Evolutionary conservation across 2,113 vertebrate genomes (phyloP), one percentile per base, ranked within the genome.

Genomic region (Loxodonta africana): DNA sequence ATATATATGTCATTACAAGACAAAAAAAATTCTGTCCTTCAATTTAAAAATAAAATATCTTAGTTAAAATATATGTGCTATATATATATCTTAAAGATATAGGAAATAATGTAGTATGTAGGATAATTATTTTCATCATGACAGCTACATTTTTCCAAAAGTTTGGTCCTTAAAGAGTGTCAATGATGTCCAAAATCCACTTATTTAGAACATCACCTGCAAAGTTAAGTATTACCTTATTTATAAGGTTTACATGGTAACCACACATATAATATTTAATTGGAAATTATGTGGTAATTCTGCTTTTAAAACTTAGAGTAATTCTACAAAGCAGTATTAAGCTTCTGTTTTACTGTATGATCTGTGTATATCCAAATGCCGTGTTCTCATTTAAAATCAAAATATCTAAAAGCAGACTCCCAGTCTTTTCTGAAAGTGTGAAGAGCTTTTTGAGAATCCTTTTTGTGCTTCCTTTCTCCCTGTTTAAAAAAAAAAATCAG

Each of bases 381-480:
- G 14, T 53, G 8, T 76, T 95, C 80, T 87, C 41, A 71, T 57
- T 93, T 95, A 87, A 62, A 71, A 93, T 33, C 9, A 95, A 71
- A 87, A 67, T 7, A 7, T 46, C 26, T 94, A 88, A 84, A 94
- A 81, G 41, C 6, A 77, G 63, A 90, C 20, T 76, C 21, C 28
- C 28, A 10, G 9, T 95, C 15, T 86, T 88, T 28, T 92, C 41
- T 95, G 44, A 33, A 84, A 78, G 9, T 51, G 81, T 82, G 12
- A 5, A 65, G 46, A 74, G 14, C 17, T 83, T 51, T 73, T 91
- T 93, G 48, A 89, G 4, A 94, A 69, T 4, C 2, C 74, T 69
- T 91, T 57, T 76, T 57, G 1, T 63, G 14, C 88, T 90, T 91
- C 6, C 17, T 83, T 93, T 73, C 33, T 44, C 60, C 69, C 33